Conservation (phyloP, 53 echinoderm and acorn worm species). For the Apostichopus leukothele region DNA sequence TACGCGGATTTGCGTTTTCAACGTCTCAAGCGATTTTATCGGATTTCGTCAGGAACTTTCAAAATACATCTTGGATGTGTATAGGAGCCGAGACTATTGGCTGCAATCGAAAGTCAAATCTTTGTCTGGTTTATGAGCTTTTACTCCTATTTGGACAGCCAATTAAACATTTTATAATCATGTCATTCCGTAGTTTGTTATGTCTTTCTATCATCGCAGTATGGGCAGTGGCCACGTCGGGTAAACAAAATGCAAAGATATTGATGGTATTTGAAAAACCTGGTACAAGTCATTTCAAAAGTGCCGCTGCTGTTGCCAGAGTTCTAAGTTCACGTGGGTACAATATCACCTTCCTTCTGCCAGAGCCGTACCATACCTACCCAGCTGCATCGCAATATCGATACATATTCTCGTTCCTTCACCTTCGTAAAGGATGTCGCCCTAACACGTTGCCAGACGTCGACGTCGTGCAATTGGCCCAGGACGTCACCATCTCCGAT, state of each 20-base stretch:
- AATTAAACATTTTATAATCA: no score
- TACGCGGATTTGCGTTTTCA: no score
- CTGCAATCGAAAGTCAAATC: no score
- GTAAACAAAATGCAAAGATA: conserved; percentile 2
- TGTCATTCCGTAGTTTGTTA: neutral
- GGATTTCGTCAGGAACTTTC: no score
- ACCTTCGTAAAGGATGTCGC: neutral
- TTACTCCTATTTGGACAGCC: no score
- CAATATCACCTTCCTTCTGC: conserved; percentile 22
- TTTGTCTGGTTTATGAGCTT: no score
- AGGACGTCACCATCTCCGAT: neutral
- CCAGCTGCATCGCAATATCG: neutral
- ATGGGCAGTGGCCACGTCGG: neutral
- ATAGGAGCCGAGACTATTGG: no score
- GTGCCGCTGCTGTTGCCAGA: conserved; percentile 3
- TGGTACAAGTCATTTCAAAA: conserved; percentile 22
- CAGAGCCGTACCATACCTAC: neutral
- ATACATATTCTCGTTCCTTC: neutral
- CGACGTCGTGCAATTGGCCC: neutral
- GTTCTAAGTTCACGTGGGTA: neutral
- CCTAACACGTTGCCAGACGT: neutral
- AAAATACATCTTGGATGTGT: no score
- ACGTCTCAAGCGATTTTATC: no score
- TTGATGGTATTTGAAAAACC: conserved; percentile 33
- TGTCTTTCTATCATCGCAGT: neutral